Evolutionary conservation across 2,113 vertebrate species (phyloP), one percentile per base, ranked within the genome.

Genomic region (Plectropomus leopardus): DNA sequence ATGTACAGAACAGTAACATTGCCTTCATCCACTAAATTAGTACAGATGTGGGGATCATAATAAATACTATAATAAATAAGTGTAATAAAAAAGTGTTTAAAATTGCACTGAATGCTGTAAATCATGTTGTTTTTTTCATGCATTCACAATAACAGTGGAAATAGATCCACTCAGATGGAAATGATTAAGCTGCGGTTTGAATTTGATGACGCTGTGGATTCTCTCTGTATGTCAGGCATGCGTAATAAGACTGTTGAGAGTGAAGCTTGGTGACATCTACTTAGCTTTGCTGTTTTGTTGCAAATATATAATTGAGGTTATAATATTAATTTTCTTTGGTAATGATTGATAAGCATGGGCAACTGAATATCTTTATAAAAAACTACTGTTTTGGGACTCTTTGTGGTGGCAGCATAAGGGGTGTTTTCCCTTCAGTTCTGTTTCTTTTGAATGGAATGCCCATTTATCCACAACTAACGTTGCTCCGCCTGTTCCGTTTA

Each of bases 341-440:
- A 8, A 51, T 11, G 8, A 64, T 59, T 55, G 13, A 10, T 16
- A 17, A 13, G 30, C 14, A 23, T 11, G 7, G 24, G 14, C 15
- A 23, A 30, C 8, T 17, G 7, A 6, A 42, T 16, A 32, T 26
- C 30, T 69, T 9, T 45, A 15, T 51, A 48, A 67, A 71, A 32
- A 82, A 71, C 48, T 2, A 4, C 23, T 75, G 11, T 13, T 64
- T 26, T 1, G 1, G 7, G 54, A 26, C 54, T 54, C 11, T 30
- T 21, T 32, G 48, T 7, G 1, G 16, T 32, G 7, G 24, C 26
- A 55, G 3, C 1, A 0, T 51, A 9, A 24, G 32, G 10, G 51
- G 82, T 85, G 17, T 73, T 89, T 88, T 78, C 74, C 84, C 60
- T 4, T 47, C 30, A 42, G 73, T 78, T 50, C 45, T 72, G 79